Evolutionary conservation across 1,140 invertebrate genomes (phyloP).

Genomic region (Ips nitidus): DNA sequence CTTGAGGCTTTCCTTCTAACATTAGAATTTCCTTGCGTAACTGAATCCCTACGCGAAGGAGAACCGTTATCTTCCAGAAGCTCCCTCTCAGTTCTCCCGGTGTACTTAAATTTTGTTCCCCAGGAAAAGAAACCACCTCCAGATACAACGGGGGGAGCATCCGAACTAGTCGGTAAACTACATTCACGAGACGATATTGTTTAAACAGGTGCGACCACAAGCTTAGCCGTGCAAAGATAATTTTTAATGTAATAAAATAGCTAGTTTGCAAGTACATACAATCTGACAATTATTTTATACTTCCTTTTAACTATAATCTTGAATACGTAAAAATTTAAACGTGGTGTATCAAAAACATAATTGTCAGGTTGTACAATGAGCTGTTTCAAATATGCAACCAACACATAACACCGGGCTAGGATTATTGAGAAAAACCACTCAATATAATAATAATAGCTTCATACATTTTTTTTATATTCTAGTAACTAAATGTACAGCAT

Average conservation of each 20-base stretch:
- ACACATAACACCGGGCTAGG: too few species aligned
- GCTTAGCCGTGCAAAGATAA: slow-evolving; percentile 8
- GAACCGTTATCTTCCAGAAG: slow-evolving; percentile 73
- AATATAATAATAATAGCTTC: too few species aligned
- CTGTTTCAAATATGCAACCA: too few species aligned
- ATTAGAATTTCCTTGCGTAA: slow-evolving; percentile 61
- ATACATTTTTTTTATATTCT: too few species aligned
- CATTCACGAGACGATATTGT: slow-evolving; percentile 29
- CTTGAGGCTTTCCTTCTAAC: slow-evolving; percentile 77
- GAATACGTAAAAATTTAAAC: background rate
- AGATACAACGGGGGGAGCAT: slow-evolving; percentile 82
- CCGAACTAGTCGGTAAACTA: slow-evolving; percentile 82
- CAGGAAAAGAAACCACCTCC: slow-evolving; percentile 93
- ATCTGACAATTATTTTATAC: too few species aligned
- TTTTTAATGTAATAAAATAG: background rate
- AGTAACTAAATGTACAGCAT: too few species aligned
- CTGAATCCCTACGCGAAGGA: slow-evolving; percentile 60
- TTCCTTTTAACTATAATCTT: too few species aligned
- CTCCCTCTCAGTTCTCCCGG: slow-evolving; percentile 85
- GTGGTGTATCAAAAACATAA: too few species aligned
- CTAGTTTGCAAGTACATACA: too few species aligned
- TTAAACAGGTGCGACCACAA: slow-evolving; percentile 25
- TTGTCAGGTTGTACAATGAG: too few species aligned
- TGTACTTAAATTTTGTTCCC: slow-evolving; percentile 91
- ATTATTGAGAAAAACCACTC: too few species aligned